These are phyloP conservation scores for Oriolus oriolus DNA, from an alignment of 2,113 vertebrate genomes.

Conservation along the genomic window DNA sequence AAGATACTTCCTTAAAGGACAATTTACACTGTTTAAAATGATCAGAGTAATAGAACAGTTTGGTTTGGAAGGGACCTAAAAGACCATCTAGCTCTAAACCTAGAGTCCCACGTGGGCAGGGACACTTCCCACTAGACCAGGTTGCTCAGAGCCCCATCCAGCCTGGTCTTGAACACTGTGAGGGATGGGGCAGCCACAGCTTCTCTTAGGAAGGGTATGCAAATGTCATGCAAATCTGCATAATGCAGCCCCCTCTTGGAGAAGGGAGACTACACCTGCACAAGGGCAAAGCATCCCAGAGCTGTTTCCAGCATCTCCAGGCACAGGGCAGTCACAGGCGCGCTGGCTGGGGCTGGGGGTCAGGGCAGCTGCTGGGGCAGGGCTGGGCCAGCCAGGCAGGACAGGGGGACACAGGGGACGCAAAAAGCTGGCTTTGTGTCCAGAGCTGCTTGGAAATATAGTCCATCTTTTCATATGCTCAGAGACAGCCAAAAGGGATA, in stretches of 20 bases:
- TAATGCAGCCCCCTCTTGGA: neutral
- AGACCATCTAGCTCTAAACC: neutral
- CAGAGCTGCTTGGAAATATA: neutral
- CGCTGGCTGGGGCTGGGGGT: neutral
- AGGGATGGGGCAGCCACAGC: neutral
- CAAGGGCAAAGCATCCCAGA: neutral
- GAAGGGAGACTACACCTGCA: neutral
- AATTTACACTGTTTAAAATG: neutral
- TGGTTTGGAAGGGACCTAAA: neutral
- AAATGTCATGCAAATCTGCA: neutral
- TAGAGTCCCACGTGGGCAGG: neutral
- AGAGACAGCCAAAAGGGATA: neutral
- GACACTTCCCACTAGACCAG: neutral
- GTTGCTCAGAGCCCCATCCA: neutral
- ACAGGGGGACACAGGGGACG: neutral
- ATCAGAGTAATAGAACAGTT: neutral
- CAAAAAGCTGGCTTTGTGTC: neutral
- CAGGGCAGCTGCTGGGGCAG: accelerated
- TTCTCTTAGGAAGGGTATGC: neutral
- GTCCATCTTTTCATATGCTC: neutral
- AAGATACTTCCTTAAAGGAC: neutral
- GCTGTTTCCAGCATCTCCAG: neutral
- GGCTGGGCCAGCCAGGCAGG: neutral
- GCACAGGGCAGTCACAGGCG: neutral
- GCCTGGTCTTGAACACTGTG: neutral